phyloP scores from a whole-genome alignment of 2,888 invertebrate species.

The Epiblema foenella region DNA sequence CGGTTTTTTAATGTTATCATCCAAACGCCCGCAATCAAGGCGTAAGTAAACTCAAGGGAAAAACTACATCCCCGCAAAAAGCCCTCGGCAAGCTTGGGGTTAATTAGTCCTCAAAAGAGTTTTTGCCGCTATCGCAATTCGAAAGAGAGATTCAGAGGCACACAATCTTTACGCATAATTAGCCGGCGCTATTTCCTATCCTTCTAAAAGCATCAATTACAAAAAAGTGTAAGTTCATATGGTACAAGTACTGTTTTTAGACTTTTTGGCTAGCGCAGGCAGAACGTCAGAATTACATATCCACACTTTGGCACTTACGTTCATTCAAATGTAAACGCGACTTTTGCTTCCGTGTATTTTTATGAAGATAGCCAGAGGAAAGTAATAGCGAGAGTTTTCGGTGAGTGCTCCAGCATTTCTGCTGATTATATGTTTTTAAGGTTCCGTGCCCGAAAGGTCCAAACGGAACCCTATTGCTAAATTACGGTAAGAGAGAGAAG shows the following conservation, averaged over 20 bases:
- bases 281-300: not conserved
- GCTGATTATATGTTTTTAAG: too few species aligned
- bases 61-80: conserved; percentile 1
- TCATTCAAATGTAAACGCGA: not conserved
- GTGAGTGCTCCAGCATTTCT: not conserved
- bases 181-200: not conserved
- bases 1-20: too few species aligned
- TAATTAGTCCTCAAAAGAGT: conserved; percentile 18
- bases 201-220: not conserved
- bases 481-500: too few species aligned
- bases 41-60: not conserved
- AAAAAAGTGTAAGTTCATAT: not conserved
- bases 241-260: not conserved
- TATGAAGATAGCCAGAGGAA: not conserved
- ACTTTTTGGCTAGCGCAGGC: not conserved
- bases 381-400: not conserved
- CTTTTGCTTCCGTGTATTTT: not conserved
- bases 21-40: not conserved
- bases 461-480: too few species aligned
- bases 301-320: not conserved
- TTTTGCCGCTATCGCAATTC: conserved; percentile 26
- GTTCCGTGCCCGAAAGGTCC: too few species aligned
- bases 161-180: conserved; percentile 14
- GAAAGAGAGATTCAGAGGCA: not conserved
- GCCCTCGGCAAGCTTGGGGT: not conserved